Evolutionary conservation across 2,113 vertebrate genomes (phyloP), one percentile per base, ranked within the genome.

Genomic region (Smithornis capensis): DNA sequence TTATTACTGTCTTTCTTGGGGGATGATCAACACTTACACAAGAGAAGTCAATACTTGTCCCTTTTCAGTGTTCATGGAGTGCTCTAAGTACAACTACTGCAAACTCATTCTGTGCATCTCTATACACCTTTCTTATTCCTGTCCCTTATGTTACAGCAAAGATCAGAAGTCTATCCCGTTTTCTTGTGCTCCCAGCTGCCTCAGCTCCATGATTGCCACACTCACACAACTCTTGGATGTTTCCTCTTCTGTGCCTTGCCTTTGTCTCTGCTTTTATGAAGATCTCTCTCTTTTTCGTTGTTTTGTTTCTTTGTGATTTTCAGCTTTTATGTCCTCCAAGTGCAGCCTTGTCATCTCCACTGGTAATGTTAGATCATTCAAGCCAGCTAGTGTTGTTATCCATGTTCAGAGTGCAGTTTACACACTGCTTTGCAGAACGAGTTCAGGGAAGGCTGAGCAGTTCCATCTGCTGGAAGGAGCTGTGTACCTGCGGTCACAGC

Each of bases 391-490:
- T 70, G 85, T 62, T 74, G 53, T 47, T 87, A 31, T 2, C 55
- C 24, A 2, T 37, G 68, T 76, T 91, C 50, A 62, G 37, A 74
- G 19, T 67, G 22, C 40, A 44, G 50, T 57, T 92, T 37, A 37
- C 42, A 13, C 31, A n/a, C 28, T 82, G n/a, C 52, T 57, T 56
- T 70, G 53, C 87, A 78, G 76, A 69, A 37, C 24, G 68, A 31
- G 14, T 67, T 86, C 52, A 90, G 87, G 69, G 70, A 86, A 87
- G 82, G 88, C 85, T 90, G 7, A 89, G 94, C 83, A 94, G 88
- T 95, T 94, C 93, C 90, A 88, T 90, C 79, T 95, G 76, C 94
- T 96, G 94, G 93, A 90, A 80, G 62, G 56, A 90, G 44, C 76
- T 35, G 64, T 80, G 64, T 60, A 52, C 71, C 59, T 79, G 44